A percentile compares a stretch with the other conserved stretches of the same genome.
phyloP scores from a whole-genome alignment of 2,113 vertebrate species.

The Cairina moschata region DNA sequence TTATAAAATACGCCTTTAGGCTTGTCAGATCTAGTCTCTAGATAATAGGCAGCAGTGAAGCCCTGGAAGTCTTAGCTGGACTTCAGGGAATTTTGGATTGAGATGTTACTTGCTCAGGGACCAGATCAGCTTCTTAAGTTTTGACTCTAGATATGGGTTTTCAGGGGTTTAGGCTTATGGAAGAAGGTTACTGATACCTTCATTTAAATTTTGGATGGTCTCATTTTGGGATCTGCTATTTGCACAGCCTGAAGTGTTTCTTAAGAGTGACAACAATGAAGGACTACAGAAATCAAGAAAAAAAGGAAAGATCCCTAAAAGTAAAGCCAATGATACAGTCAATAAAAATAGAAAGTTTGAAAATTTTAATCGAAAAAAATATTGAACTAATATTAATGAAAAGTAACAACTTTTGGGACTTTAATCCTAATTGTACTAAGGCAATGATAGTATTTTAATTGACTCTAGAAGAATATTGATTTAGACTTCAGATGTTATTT shows the following conservation, averaged over 20 bases:
- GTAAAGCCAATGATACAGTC: background rate
- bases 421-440: background rate
- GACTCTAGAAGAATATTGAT: background rate
- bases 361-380: background rate
- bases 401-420: background rate
- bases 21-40: background rate
- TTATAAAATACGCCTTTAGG: background rate
- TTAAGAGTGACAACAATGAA: background rate
- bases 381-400: background rate
- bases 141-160: background rate
- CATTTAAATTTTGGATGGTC: background rate
- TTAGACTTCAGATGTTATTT: background rate
- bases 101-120: background rate
- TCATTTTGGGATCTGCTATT: background rate
- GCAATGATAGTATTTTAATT: background rate
- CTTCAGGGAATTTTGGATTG: background rate
- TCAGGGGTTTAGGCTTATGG: background rate
- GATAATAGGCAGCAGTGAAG: background rate
- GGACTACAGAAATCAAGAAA: background rate
- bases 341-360: background rate
- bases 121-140: background rate
- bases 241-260: background rate
- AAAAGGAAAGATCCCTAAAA: background rate
- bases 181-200: background rate
- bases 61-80: background rate